Evolutionary conservation across 2,888 invertebrate species (phyloP), one percentile per base, ranked within the genome.

Genomic region (Petrophora chlorosata): DNA sequence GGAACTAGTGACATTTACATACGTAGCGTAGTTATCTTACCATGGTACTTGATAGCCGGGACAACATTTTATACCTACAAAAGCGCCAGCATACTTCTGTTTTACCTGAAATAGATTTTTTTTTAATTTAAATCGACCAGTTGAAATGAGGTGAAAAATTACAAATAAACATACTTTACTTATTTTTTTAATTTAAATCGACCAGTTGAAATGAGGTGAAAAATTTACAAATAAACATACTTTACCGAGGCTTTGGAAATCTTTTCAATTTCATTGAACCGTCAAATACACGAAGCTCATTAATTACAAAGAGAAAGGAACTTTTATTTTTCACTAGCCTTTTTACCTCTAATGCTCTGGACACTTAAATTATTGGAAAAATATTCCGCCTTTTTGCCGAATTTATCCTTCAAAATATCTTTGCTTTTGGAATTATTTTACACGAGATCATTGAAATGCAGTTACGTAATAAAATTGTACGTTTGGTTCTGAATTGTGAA

Each of bases 281-380:
- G 23, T 19, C 23, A 35, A 35, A 23, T 26, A n/a, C 41, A 42
- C 13, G 25, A 25, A 25, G 25, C 25, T 25, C 25, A 32, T 32
- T 15, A 32, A 32, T 32, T 16, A 29, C 29, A 32, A 32, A 32
- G 30, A 16, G 30, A 32, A 29, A 30, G 10, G 30, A 16, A 32
- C 30, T 32, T 32, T 32, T n/a, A 29, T 14, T 29, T 29, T 29
- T 3, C 16, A 32, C 30, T 16, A 16, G 16, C 30, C 30, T 32
- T 32, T 32, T 32, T 32, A 32, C 12, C 12, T 12, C 12, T 3
- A 19, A n/a, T n/a, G 10, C 25, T 10, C 25, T 1, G 9, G 8
- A 16, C 16, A 32, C 30, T 32, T 32, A 32, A 9, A 25, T 25
- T 32, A 5, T 28, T 12, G 9, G 15, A 15, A 32, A 32, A 16